Evolutionary conservation across 1,140 invertebrate species (phyloP).

Genomic region (Lasioglossum albipes): DNA sequence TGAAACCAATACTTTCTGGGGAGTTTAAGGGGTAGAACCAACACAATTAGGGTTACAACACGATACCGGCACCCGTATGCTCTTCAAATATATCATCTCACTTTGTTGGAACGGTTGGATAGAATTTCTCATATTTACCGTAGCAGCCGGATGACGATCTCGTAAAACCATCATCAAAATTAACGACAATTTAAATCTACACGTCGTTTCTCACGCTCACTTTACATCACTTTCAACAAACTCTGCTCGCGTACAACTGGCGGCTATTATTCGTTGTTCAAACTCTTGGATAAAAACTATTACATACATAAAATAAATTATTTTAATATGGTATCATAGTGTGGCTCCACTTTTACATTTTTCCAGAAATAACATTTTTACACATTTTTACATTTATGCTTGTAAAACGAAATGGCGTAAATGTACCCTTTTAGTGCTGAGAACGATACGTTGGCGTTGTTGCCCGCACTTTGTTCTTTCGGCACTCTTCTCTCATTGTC

Average conservation of each 20-base stretch:
- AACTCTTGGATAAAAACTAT: too few relatives aligned
- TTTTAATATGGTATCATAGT: too few relatives aligned
- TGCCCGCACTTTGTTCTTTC: too few relatives aligned
- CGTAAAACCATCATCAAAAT: constrained; percentile 26
- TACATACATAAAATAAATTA: too few relatives aligned
- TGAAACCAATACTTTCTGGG: background rate
- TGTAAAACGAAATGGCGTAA: too few relatives aligned
- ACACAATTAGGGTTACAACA: background rate
- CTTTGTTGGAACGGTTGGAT: background rate
- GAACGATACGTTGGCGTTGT: too few relatives aligned
- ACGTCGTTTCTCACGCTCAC: background rate
- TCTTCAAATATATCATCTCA: background rate
- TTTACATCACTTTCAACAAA: background rate
- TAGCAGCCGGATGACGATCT: background rate
- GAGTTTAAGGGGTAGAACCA: background rate
- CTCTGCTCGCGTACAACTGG: background rate
- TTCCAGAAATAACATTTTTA: too few relatives aligned
- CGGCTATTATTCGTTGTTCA: too few relatives aligned
- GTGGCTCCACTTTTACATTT: too few relatives aligned
- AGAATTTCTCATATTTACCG: constrained; percentile 37
- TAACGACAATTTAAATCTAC: constrained; percentile 17
- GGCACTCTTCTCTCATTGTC: too few relatives aligned
- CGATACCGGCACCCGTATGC: constrained; percentile 53
- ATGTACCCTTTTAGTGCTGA: too few relatives aligned
- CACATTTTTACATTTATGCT: too few relatives aligned